Evolutionary conservation across 2,797 vertebrate genomes (phyloP), one percentile per base, ranked within the genome.

Genomic region (Hippopotamyrus pictus): DNA sequence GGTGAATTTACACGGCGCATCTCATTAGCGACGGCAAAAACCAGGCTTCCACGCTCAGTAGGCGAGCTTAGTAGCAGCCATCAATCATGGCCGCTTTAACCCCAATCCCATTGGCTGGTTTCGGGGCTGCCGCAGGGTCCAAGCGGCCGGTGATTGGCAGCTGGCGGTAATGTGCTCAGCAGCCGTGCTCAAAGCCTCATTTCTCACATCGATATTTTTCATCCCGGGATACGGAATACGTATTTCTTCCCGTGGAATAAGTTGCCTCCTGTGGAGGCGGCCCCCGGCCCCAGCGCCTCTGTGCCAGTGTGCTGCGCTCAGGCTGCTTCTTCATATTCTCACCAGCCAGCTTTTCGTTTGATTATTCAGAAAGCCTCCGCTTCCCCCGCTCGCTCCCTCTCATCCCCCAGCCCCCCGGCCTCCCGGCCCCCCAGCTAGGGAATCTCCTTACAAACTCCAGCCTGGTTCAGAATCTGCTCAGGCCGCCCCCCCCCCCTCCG

Each of bases 131-230:
- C 17, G 79, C 17, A 2, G 76, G 76, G 76, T 82, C 17, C 33
- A 46, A 8, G 17, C 19, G 2, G 41, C 37, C 41, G 8, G 19
- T 48, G 79, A 83, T 83, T 83, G 37, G 44, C 44, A 48, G 79
- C 41, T 7, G 14, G 37, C 0, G 8, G 8, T 83, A 83, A 44
- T 44, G 19, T 46, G 41, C 12, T 22, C 76, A 17, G 33, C 76
- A 17, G 14, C 14, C 11, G 5, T 7, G 5, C 17, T 83, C 37
- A 48, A 48, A 48, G 37, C 41, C 79, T n/a, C 79, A 83, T 83
- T 83, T 83, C 37, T 22, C 79, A 83, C 79, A 48, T 83, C 79
- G 79, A 19, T 83, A 83, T 83, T 83, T 48, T 48, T 37, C 69
- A 76, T 37, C 69, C 69, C 3, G 1, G 14, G 14, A 76, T 37